Evolutionary conservation across 2,888 invertebrate genomes (phyloP).

Genomic region (Litoditis marina): DNA sequence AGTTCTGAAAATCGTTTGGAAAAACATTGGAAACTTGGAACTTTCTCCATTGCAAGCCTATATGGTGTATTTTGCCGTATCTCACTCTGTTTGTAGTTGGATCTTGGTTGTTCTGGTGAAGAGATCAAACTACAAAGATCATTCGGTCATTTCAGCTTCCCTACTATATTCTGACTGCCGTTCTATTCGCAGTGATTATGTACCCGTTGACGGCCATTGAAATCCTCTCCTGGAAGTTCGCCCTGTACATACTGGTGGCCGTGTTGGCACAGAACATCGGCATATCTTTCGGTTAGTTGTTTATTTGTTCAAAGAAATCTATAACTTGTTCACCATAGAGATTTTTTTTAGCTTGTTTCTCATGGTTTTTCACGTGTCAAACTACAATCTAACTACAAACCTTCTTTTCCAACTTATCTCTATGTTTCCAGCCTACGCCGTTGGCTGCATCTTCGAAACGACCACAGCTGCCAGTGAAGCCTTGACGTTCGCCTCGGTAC

Average conservation of each 20-base stretch:
- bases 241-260: conserved; percentile 67
- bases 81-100: too few relatives aligned
- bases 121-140: conserved; percentile 48
- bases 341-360: too few relatives aligned
- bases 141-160: conserved; percentile 68
- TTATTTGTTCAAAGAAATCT: too few relatives aligned
- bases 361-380: too few relatives aligned
- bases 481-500: conserved; percentile 83
- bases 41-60: too few relatives aligned
- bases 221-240: conserved; percentile 64
- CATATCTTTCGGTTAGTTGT: conserved; percentile 50
- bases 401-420: too few relatives aligned
- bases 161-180: conserved; percentile 78
- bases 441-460: conserved; percentile 80
- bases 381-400: too few relatives aligned
- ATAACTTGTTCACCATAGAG: too few relatives aligned
- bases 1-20: too few relatives aligned
- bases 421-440: conserved; percentile 81
- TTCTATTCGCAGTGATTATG: conserved; percentile 78
- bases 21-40: too few relatives aligned
- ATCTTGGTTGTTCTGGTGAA: too few relatives aligned
- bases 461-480: conserved; percentile 79
- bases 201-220: conserved; percentile 83
- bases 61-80: too few relatives aligned
- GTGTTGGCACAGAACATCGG: conserved; percentile 54